These are phyloP conservation scores for Ondatra zibethicus DNA, from an alignment of 2,113 vertebrate species.

Conservation along the genomic window DNA sequence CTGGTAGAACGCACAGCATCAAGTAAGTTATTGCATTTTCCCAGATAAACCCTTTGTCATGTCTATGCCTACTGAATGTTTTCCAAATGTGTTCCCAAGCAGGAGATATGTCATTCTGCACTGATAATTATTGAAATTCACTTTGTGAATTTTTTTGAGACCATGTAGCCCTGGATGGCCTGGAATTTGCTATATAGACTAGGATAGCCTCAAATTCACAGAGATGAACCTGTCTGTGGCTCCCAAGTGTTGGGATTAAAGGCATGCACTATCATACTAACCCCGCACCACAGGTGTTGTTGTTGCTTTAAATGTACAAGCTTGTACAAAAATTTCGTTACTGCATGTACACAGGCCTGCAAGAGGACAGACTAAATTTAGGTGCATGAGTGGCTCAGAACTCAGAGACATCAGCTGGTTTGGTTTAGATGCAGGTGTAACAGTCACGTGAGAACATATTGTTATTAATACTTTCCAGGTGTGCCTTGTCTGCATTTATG, in stretches of 20 bases:
- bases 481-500: not conserved
- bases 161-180: not conserved
- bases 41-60: not conserved
- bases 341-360: not conserved
- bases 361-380: not conserved
- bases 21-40: not conserved
- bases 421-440: not conserved
- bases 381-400: not conserved
- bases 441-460: not conserved
- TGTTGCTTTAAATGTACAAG: not conserved
- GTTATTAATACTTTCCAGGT: not conserved
- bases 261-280: not conserved
- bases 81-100: not conserved
- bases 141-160: not conserved
- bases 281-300: too few species aligned
- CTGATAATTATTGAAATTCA: not conserved
- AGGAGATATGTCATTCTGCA: not conserved
- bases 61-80: not conserved
- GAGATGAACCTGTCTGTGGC: not conserved
- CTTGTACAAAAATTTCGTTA: not conserved
- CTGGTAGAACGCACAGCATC: not conserved
- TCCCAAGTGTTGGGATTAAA: not conserved
- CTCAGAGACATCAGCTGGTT: not conserved
- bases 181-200: not conserved
- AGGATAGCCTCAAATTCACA: not conserved